Percentiles rank a stretch among this genome's conserved stretches.
These are phyloP conservation scores for Drosophila melanica DNA, from an alignment of 1,140 invertebrate species.

Conservation along the genomic window DNA sequence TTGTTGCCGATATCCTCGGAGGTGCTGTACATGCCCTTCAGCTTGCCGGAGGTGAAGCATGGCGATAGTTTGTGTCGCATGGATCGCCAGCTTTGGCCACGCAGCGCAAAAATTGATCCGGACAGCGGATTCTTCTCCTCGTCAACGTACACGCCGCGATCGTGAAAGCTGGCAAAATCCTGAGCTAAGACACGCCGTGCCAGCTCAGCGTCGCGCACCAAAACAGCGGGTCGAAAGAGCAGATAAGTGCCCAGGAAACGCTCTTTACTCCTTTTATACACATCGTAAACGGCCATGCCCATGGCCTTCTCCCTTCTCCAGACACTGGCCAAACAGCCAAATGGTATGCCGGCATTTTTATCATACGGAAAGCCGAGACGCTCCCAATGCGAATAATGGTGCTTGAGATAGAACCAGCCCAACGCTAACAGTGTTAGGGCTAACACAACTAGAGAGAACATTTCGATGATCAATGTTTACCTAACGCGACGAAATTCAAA, in stretches of 20 bases:
- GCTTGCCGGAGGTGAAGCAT: constrained; percentile 86
- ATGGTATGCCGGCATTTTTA: constrained; percentile 54
- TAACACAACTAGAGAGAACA: constrained; percentile 53
- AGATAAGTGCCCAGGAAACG: constrained; percentile 74
- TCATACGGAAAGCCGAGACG: constrained; percentile 60
- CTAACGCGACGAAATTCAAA: constrained; percentile 18
- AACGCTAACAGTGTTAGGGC: constrained; percentile 38
- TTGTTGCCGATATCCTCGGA: constrained; percentile 83
- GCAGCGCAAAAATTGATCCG: constrained; percentile 83
- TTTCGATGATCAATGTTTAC: constrained; percentile 5
- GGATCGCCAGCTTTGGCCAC: constrained; percentile 85
- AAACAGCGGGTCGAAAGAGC: constrained; percentile 80
- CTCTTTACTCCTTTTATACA: constrained; percentile 62
- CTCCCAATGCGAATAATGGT: constrained; percentile 68
- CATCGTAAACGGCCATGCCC: constrained; percentile 67
- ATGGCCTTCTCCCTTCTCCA: constrained; percentile 59
- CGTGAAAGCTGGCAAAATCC: constrained; percentile 84
- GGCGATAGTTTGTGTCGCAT: constrained; percentile 85
- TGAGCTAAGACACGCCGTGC: constrained; percentile 84
- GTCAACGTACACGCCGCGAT: constrained; percentile 83
- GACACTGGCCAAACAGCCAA: constrained; percentile 65
- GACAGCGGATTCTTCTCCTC: constrained; percentile 78
- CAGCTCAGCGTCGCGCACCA: constrained; percentile 84
- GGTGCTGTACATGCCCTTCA: constrained; percentile 86
- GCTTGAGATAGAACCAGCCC: constrained; percentile 61